Percentiles rank a stretch among this genome's conserved stretches.
phyloP scores from a whole-genome alignment of 2,797 vertebrate species.

The Crocodylus rhombifer region DNA sequence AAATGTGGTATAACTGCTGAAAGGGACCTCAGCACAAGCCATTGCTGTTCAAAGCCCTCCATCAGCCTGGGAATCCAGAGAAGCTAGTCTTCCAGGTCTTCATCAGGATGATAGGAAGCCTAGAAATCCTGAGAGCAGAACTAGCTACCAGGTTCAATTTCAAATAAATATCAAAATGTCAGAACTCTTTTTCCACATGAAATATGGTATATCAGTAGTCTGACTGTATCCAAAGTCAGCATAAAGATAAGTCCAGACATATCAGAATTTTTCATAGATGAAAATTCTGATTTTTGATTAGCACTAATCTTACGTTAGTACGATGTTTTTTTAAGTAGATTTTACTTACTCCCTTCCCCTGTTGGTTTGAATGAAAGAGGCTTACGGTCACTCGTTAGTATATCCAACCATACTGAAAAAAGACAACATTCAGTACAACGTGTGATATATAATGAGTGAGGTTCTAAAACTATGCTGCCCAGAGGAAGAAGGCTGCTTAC shows the following conservation, averaged over 20 bases:
- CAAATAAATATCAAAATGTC: not conserved
- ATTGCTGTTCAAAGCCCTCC: not conserved
- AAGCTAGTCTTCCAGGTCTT: no score
- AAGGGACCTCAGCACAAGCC: not conserved
- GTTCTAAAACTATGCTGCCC: not conserved
- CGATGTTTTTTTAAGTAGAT: not conserved
- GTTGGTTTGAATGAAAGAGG: not conserved
- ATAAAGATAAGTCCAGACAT: not conserved
- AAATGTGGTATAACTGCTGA: not conserved
- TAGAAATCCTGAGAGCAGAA: no score
- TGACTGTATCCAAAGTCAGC: not conserved
- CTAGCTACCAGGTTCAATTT: no score
- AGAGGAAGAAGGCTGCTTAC: not conserved
- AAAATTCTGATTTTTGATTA: slow-evolving; percentile 28
- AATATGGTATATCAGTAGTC: not conserved
- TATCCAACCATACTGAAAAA: not conserved
- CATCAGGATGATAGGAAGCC: no score
- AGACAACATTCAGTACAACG: not conserved
- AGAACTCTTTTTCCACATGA: not conserved
- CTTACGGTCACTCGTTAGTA: not conserved
- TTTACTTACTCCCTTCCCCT: not conserved
- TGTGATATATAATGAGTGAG: rapidly evolving
- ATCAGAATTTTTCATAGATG: not conserved
- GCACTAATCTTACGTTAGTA: not conserved
- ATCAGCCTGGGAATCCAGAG: no score